Percentiles rank a stretch among this genome's conserved stretches.
phyloP scores from a whole-genome alignment of 2,797 vertebrate genomes.

The Hoplostethus atlanticus region DNA sequence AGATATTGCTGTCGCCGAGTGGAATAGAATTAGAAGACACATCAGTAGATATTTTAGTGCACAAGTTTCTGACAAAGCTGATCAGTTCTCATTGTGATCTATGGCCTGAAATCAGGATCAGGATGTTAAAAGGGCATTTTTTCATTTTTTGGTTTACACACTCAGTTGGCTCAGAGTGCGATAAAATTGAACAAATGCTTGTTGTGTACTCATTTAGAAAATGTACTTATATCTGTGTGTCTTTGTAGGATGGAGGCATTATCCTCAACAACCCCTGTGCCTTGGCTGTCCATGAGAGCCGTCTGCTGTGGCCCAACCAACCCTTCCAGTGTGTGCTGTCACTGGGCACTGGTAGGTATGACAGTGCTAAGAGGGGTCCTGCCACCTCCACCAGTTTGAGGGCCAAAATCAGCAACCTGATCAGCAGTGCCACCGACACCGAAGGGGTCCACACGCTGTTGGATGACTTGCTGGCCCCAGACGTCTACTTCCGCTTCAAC shows the following conservation, averaged over 20 bases:
- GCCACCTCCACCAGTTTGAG: slow-evolving; percentile 84
- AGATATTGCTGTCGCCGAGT: not conserved
- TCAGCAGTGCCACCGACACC: slow-evolving; percentile 85
- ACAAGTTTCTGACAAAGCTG: slow-evolving; percentile 44
- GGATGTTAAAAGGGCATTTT: too few relatives aligned
- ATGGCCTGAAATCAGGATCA: too few relatives aligned
- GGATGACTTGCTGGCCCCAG: slow-evolving; percentile 80
- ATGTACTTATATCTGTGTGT: slow-evolving; percentile 22
- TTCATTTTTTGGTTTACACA: too few relatives aligned
- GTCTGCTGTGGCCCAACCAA: slow-evolving; percentile 83
- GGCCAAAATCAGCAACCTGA: slow-evolving; percentile 85
- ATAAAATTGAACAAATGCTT: not conserved
- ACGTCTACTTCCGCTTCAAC: slow-evolving; percentile 87
- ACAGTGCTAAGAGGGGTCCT: slow-evolving; percentile 75
- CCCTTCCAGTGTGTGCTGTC: slow-evolving; percentile 85
- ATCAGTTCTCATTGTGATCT: not conserved
- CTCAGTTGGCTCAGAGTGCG: too few relatives aligned
- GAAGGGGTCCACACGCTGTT: slow-evolving; percentile 86
- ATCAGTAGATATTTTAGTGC: slow-evolving; percentile 68
- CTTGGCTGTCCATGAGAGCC: slow-evolving; percentile 84
- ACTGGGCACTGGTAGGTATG: slow-evolving; percentile 83
- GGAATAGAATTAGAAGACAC: not conserved
- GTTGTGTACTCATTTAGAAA: not conserved
- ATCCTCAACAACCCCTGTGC: slow-evolving; percentile 85
- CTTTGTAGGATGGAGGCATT: slow-evolving; percentile 81